A percentile compares a stretch with the other conserved stretches of the same genome.
phyloP scores from a whole-genome alignment of 2,113 vertebrate species.

The Boulengeromyrus knoepffleri region DNA sequence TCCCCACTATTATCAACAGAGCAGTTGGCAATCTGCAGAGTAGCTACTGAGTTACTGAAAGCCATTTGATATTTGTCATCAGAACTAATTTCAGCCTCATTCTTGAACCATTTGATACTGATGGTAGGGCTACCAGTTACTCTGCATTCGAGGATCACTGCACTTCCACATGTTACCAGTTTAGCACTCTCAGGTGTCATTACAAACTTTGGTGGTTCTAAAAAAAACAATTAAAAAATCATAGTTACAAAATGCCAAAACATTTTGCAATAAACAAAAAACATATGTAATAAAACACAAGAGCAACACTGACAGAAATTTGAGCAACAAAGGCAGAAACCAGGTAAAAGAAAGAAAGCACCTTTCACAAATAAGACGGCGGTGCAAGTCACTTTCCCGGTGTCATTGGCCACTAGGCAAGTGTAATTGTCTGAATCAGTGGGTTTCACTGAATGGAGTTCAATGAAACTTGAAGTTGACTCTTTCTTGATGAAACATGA shows the following conservation, averaged over 20 bases:
- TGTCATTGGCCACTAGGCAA: constrained; percentile 84
- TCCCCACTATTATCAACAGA: constrained; percentile 78
- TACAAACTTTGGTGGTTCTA: constrained; percentile 85
- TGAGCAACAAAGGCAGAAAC: constrained; percentile 29
- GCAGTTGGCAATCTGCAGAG: constrained; percentile 62
- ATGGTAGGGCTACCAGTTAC: constrained; percentile 85
- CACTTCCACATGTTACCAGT: constrained; percentile 71
- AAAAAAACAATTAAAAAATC: constrained; percentile 56
- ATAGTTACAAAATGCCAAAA: constrained; percentile 22
- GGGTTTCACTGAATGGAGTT: constrained; percentile 82
- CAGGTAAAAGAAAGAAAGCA: constrained; percentile 50
- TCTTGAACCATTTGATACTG: constrained; percentile 82
- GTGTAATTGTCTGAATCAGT: constrained; percentile 78
- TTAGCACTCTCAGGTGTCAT: constrained; percentile 76
- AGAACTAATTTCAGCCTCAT: constrained; percentile 76
- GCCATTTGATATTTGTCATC: constrained; percentile 67
- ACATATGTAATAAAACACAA: constrained; percentile 17
- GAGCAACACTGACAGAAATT: constrained; percentile 21
- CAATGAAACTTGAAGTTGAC: constrained; percentile 74
- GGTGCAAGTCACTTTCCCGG: constrained; percentile 78
- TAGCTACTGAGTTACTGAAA: constrained; percentile 62
- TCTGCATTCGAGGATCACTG: constrained; percentile 73
- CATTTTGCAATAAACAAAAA: neutral
- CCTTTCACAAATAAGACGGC: constrained; percentile 92
- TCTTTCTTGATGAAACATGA: constrained; percentile 88